A percentile compares a stretch with the other conserved stretches of the same genome.
phyloP scores from a whole-genome alignment of 2,888 invertebrate genomes.

The Hyalella azteca region DNA sequence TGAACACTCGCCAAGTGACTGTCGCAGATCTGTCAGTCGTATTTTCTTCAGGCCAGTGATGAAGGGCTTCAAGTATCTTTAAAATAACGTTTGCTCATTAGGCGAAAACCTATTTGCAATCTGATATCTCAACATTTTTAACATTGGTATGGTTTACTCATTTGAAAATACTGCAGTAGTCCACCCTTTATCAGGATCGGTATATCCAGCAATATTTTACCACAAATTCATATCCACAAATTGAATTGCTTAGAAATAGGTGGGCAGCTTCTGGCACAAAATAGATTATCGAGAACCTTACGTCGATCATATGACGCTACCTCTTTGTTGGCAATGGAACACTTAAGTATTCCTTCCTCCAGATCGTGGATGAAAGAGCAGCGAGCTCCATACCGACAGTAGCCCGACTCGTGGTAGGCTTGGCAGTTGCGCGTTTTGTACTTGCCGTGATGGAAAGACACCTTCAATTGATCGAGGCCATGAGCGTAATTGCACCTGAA shows the following conservation, averaged over 20 bases:
- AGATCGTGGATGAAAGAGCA: conserved; percentile 58
- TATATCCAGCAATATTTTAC: too few species aligned
- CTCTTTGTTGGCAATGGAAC: conserved; percentile 57
- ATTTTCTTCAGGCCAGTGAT: conserved; percentile 44
- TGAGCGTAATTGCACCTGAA: conserved; percentile 57
- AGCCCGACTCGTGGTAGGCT: conserved; percentile 56
- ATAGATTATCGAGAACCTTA: too few species aligned
- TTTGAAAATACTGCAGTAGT: too few species aligned
- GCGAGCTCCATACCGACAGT: conserved; percentile 54
- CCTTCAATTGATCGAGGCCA: conserved; percentile 48
- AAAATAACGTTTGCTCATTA: too few species aligned
- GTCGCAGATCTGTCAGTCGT: conserved; percentile 43
- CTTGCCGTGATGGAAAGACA: conserved; percentile 52
- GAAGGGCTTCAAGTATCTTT: conserved; percentile 52
- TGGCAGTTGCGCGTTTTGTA: conserved; percentile 58
- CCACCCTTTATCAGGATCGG: too few species aligned
- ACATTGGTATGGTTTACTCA: too few species aligned
- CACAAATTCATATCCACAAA: too few species aligned
- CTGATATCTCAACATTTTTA: too few species aligned
- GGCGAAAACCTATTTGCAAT: too few species aligned
- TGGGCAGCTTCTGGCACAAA: too few species aligned
- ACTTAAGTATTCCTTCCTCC: conserved; percentile 56
- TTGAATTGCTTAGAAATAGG: too few species aligned
- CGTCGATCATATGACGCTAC: conserved; percentile 35
- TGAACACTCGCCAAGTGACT: conserved; percentile 51